Evolutionary conservation across 2,797 vertebrate species (phyloP).

Genomic region (Etheostoma nigrum): DNA sequence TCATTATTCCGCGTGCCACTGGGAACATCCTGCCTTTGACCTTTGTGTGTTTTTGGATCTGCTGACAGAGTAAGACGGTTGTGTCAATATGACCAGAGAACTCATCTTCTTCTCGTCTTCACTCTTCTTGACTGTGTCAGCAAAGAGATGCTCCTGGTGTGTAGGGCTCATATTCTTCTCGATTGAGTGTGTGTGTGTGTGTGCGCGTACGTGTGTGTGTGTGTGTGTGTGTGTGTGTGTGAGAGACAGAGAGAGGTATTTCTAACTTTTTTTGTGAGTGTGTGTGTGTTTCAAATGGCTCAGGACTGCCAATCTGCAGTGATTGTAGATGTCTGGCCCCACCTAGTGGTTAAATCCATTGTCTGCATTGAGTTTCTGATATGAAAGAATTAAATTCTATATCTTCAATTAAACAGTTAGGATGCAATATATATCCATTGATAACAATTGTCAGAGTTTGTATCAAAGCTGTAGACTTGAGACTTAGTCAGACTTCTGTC

Average conservation of each 20-base stretch:
- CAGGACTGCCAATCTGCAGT: neutral
- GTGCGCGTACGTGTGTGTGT: no score
- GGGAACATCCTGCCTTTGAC: neutral
- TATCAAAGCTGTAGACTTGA: no score
- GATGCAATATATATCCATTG: neutral
- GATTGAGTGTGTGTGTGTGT: no score
- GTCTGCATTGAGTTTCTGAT: neutral
- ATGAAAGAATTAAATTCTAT: neutral
- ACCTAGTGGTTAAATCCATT: conserved; percentile 32
- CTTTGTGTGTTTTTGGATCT: conserved; percentile 2
- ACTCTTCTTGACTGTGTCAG: conserved; percentile 51
- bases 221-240: no score
- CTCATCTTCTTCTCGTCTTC: conserved; percentile 6
- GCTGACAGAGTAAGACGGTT: neutral
- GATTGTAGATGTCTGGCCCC: conserved; percentile 44
- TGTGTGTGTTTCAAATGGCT: neutral
- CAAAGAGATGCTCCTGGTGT: conserved; percentile 34
- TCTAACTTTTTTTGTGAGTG: no score
- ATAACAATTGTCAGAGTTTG: neutral
- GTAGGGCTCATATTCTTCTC: no score
- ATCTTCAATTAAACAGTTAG: neutral
- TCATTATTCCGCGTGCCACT: no score
- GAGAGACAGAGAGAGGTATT: no score
- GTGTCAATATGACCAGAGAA: conserved; percentile 30
- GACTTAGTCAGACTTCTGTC: neutral